Base-by-base conservation (phyloP, 2,888 invertebrate species). In the Lasioglossum pauxillum region DNA sequence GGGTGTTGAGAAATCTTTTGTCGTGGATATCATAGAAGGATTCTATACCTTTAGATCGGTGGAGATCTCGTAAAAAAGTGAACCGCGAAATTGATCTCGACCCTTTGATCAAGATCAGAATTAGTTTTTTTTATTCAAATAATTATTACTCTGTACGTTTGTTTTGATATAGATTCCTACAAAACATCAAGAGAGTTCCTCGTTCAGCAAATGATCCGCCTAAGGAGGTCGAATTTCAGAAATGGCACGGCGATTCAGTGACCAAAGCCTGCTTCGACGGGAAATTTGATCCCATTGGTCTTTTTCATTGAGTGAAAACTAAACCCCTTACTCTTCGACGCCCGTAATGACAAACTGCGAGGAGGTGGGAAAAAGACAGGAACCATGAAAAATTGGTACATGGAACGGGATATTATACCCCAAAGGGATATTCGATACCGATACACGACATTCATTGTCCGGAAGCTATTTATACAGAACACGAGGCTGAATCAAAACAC, bases 391-490 rank as follows among this genome's bases (percentile, higher is more conserved):
- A 86, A 82, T 80, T 27, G 35, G 38, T 19, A 14, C 27, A 31
- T 16, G 14, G 46, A 44, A 44, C 46, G 41, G 76, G 57, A 69
- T 69, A 77, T 75, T 67, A 74, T 80, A 71, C 60, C 46, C 44
- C 7, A 86, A 89, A 87, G 78, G 74, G 90, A 90, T 82, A 90
- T 80, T 75, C 79, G 90, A 88, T 84, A 88, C 77, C 86, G 75
- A 73, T 75, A 31, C 31, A 67, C 79, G 83, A 88, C 88, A 91
- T 86, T 87, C 86, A 78, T 85, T 77, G 64, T 57, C 60, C 83
- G 80, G 84, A 87, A 87, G 82, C 80, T 74, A 80, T 53, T 85
- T 87, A 71, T 80, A 76, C n/a, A 23, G 35, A 3, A 41, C 14
- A 5, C n/a, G 23, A 38, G 64, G 31, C 64, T 64, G 27, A 19